A percentile compares a stretch with the other conserved stretches of the same genome.
Evolutionary conservation across 2,888 invertebrate species (phyloP).

Genomic region (Thumatha senex): DNA sequence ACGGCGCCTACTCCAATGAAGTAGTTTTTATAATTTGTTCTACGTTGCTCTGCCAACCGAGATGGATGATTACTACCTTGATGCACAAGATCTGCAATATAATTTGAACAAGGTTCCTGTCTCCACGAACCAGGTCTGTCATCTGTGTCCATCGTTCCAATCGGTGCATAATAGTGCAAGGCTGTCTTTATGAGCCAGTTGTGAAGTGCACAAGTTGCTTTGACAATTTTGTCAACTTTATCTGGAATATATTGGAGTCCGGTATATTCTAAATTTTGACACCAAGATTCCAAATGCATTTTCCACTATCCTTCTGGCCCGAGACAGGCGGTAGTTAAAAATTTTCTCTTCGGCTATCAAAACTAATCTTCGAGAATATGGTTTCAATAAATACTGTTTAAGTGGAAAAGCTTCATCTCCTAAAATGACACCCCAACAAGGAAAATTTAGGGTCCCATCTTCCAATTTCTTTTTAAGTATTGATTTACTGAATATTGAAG

Average conservation of each 20-base stretch:
- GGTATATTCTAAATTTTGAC: neutral
- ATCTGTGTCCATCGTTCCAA: neutral
- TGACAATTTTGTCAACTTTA: too few species aligned
- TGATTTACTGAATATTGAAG: neutral
- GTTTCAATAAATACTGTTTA: neutral
- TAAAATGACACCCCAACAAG: neutral
- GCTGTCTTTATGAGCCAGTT: neutral
- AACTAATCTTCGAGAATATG: neutral
- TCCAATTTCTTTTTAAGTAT: neutral
- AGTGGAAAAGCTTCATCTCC: neutral
- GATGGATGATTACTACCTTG: neutral
- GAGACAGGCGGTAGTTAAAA: neutral
- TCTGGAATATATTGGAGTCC: neutral
- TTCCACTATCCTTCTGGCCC: neutral
- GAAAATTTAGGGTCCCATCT: neutral
- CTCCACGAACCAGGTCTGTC: neutral
- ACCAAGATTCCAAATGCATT: neutral
- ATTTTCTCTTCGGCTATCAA: neutral
- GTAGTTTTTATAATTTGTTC: neutral
- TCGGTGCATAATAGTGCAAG: neutral
- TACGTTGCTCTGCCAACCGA: neutral
- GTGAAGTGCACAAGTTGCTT: too few species aligned
- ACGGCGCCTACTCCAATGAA: neutral
- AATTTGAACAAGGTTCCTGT: neutral
- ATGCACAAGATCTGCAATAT: neutral